Base-by-base conservation (phyloP, 1,140 invertebrate species). In the Formica exsecta region DNA sequence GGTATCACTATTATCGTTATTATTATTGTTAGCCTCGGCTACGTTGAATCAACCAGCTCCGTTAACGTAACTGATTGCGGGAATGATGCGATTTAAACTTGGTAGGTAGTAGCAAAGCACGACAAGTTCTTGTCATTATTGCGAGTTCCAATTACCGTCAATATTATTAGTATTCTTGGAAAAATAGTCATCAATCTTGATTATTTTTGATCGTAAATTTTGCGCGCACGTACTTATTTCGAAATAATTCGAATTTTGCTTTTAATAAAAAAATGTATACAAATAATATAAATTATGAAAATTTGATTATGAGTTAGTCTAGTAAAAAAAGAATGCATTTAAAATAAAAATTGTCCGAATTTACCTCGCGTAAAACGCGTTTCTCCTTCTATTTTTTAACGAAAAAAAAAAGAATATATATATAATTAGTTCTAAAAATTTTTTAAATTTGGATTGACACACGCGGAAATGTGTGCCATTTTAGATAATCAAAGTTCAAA, bases 21-120 rank as follows among this genome's bases (percentile, higher is more conserved):
- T 81, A 81, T 81, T 74, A 73, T 83, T 83, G 79, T 83, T 73
- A 44, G 68, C 51, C 68, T 73, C 79, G 38, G 61, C 32, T 73
- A 29, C 68, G 9, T 22, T 38, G 29, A 68, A 83, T 83, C 68
- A 48, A 74, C 79, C 51, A 4, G 32, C 68, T 74, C 68, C 79
- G 68, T 74, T 83, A 83, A 83, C 38, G 13, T 74, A 48, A 62
- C 68, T 83, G 79, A 83, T 83, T 44, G 57, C 68, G 66, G 44
- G 54, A 83, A 74, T 22, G 13, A 62, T 61, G 79, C 19, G 68
- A 83, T 83, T 83, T 73, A 44, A 81, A 25, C 13, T 11, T 22
- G 38, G 2, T 22, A 11, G 7, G 32, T 32, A 6, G 22, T 25
- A 29, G 65, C 65, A 51, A 51, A 19, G 48, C 48, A 44, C 29